Base-by-base conservation (phyloP, 2,888 invertebrate genomes). In the Agriotes lineatus region DNA sequence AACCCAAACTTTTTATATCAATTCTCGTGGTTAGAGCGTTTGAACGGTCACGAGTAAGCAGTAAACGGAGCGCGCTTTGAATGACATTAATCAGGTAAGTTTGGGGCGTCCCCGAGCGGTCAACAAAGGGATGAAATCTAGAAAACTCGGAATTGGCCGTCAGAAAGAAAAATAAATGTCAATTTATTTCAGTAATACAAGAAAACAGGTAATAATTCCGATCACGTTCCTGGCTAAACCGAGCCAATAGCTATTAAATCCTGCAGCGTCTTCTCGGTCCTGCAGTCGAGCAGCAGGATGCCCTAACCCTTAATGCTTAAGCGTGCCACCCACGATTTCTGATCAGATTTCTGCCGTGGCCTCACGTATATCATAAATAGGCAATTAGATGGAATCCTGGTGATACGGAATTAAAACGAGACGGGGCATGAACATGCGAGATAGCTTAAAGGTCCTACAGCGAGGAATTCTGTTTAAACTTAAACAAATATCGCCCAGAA, bases 161-260 rank as follows among this genome's bases (percentile, higher is more conserved):
- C 52, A 52, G 52, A 18, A 48, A 52, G 35, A 52, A 52, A 52
- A 52, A 52, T 18, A 52, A 52, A 33, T 33, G 39, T 22, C 39
- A 56, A 56, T 56, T 56, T 56, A 39, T 56, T 56, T 35, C 56
- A 56, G 56, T 39, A 56, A 56, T 39, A 39, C 56, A 56, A 22
- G 37, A 18, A 35, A 39, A 39, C 22, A 22, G 6, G 56, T 56
- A 39, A 56, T 39, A 39, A 52, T 37, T 56, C 56, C 16, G 39
- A 37, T 56, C 56, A 56, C 56, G 56, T 56, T 56, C 12, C 12
- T 18, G 7, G 56, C 56, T 56, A 56, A 56, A 56, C 39, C 56
- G 14, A 56, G 39, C 56, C 56, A 39, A 56, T 56, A 56, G 37
- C 56, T 56, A 56, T 56, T 56, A 56, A 56, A 56, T 56, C 56